phyloP scores from a whole-genome alignment of 2,113 vertebrate species.

The Centropristis striata region DNA sequence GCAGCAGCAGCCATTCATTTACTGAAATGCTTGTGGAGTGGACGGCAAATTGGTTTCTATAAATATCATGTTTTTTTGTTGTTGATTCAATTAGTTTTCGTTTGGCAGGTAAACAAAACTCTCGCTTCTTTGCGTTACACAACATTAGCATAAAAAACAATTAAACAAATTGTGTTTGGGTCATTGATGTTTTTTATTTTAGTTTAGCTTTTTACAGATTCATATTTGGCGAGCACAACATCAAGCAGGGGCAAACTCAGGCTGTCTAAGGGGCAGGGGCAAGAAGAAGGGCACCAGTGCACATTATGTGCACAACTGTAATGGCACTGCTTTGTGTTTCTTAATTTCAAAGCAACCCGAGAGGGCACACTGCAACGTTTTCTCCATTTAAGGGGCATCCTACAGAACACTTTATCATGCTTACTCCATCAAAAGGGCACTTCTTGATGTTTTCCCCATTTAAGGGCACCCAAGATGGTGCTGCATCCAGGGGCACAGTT shows the following conservation, averaged over 20 bases:
- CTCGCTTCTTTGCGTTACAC: constrained; percentile 22
- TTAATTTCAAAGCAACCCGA: too few species aligned
- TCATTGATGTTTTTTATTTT: constrained; percentile 22
- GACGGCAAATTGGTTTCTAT: constrained; percentile 69
- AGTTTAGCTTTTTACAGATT: constrained; percentile 11
- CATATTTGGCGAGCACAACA: constrained; percentile 1
- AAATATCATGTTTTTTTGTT: constrained; percentile 57
- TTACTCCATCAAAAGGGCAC: too few species aligned
- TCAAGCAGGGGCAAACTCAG: not conserved
- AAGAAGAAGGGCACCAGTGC: too few species aligned
- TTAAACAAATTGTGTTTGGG: constrained; percentile 41
- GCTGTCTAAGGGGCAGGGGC: too few species aligned
- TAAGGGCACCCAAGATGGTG: too few species aligned
- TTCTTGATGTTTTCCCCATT: too few species aligned
- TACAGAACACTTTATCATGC: too few species aligned
- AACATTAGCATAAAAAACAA: constrained; percentile 62
- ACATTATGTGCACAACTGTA: too few species aligned
- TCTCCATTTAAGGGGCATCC: too few species aligned
- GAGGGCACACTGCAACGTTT: too few species aligned
- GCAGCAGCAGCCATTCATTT: constrained; percentile 27
- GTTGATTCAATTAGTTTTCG: constrained; percentile 52
- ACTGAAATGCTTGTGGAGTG: constrained; percentile 36
- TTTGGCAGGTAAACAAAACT: constrained; percentile 68
- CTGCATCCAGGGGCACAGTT: too few species aligned
- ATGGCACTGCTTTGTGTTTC: too few species aligned